phyloP scores from a whole-genome alignment of 2,113 vertebrate genomes.

The Rhinopithecus roxellana region DNA sequence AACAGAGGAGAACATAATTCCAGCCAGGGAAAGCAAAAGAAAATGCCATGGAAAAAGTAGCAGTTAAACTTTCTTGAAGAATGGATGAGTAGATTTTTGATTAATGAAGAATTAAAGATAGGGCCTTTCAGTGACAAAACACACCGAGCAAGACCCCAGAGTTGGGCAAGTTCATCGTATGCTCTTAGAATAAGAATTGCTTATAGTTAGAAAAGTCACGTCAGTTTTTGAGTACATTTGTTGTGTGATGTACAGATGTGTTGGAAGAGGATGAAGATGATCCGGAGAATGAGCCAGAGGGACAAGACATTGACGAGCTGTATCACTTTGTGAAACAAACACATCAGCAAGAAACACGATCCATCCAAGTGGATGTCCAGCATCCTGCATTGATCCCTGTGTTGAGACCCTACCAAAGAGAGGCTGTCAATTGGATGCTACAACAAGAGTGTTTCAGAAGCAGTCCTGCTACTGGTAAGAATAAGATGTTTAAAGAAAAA shows the following conservation, averaged over 20 bases:
- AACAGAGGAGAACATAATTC: background rate
- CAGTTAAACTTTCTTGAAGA: background rate
- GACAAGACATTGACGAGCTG: slow-evolving; percentile 97
- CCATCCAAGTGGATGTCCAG: slow-evolving; percentile 89
- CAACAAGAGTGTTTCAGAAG: slow-evolving; percentile 79
- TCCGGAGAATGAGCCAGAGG: slow-evolving; percentile 92
- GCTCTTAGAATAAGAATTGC: background rate
- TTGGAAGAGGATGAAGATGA: slow-evolving; percentile 91
- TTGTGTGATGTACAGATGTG: slow-evolving; percentile 78
- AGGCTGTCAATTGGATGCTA: slow-evolving; percentile 91
- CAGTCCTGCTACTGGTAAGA: slow-evolving; percentile 80
- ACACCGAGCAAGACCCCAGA: background rate
- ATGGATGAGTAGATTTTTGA: background rate
- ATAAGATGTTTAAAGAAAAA: slow-evolving; percentile 48
- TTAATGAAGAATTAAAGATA: background rate
- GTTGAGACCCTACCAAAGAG: slow-evolving; percentile 85
- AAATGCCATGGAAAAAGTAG: background rate
- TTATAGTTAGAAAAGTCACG: background rate
- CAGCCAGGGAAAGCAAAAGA: background rate
- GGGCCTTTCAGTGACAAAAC: background rate
- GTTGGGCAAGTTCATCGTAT: background rate
- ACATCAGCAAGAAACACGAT: slow-evolving; percentile 87
- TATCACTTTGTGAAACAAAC: slow-evolving; percentile 92
- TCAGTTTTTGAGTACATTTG: background rate
- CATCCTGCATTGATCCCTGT: slow-evolving; percentile 92